phyloP scores from a whole-genome alignment of 2,888 invertebrate species.

The Pegoplata infirma region DNA sequence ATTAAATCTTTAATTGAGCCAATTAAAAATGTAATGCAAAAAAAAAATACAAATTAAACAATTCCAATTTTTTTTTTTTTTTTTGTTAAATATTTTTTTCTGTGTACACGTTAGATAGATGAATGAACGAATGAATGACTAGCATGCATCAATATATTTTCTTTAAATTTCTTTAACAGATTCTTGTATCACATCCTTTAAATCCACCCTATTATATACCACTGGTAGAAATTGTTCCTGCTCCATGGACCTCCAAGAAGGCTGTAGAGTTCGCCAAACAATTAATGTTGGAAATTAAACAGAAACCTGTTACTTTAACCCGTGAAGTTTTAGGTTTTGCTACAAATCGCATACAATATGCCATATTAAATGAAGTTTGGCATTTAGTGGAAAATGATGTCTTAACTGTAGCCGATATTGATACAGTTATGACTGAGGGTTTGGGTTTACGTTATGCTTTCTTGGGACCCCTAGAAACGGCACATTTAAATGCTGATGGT shows the following conservation, averaged over 20 bases:
- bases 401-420: constrained; percentile 90
- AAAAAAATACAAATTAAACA: neutral
- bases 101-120: too few relatives aligned
- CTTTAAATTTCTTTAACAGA: constrained; percentile 63
- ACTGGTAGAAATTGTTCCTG: constrained; percentile 95
- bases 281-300: constrained; percentile 91
- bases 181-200: constrained; percentile 91
- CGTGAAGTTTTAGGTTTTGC: constrained; percentile 95
- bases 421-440: constrained; percentile 95
- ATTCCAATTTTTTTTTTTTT: too few relatives aligned
- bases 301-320: constrained; percentile 90
- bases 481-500: constrained; percentile 96
- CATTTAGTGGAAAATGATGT: constrained; percentile 89
- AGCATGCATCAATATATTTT: neutral
- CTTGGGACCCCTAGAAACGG: constrained; percentile 94
- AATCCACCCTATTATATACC: constrained; percentile 98
- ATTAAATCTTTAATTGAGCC: too few relatives aligned
- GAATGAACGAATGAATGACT: too few relatives aligned
- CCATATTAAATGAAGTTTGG: constrained; percentile 95
- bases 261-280: constrained; percentile 85
- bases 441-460: constrained; percentile 97
- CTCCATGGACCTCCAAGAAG: constrained; percentile 91
- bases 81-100: too few relatives aligned
- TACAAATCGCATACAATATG: constrained; percentile 96
- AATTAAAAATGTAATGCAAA: too few relatives aligned